A percentile compares a stretch with the other conserved stretches of the same genome.
phyloP scores from a whole-genome alignment of 2,888 invertebrate species.

The Proisotoma minuta region DNA sequence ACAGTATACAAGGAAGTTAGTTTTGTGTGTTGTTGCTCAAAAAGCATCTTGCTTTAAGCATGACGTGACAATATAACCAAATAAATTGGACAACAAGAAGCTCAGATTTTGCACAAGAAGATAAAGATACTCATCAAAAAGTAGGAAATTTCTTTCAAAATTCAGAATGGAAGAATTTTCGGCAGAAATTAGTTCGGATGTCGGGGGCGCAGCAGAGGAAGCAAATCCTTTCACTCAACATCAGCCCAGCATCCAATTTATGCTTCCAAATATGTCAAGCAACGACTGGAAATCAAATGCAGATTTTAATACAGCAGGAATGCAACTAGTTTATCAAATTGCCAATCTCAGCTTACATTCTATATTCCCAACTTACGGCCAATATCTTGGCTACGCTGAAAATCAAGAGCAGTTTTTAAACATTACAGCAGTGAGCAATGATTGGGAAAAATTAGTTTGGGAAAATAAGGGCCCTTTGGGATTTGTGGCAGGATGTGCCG shows the following conservation, averaged over 20 bases:
- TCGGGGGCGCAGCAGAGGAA: no score
- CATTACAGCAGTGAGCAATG: slow-evolving; percentile 10
- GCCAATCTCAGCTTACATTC: slow-evolving; percentile 35
- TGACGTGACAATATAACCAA: no score
- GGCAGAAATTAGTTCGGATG: no score
- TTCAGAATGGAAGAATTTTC: no score
- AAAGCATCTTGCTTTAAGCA: no score
- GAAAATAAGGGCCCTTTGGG: slow-evolving; percentile 39
- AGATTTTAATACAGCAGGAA: slow-evolving; percentile 39
- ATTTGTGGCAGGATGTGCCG: slow-evolving; percentile 16
- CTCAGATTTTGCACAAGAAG: no score
- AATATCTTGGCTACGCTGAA: slow-evolving; percentile 36
- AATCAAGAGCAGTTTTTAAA: slow-evolving; percentile 29
- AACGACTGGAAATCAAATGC: slow-evolving; percentile 27
- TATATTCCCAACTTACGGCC: slow-evolving; percentile 41
- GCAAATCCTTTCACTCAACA: slow-evolving; percentile 24
- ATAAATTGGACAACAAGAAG: no score
- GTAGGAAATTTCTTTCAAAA: no score
- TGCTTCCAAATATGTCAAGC: slow-evolving; percentile 31
- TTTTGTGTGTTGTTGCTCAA: no score
- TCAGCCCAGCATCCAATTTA: slow-evolving; percentile 31
- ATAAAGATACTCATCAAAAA: no score
- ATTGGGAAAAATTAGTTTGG: slow-evolving; percentile 28
- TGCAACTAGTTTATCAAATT: slow-evolving; percentile 35
- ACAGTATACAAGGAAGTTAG: no score